phyloP scores from a whole-genome alignment of 2,113 vertebrate species.

The Toxostoma redivivum region DNA sequence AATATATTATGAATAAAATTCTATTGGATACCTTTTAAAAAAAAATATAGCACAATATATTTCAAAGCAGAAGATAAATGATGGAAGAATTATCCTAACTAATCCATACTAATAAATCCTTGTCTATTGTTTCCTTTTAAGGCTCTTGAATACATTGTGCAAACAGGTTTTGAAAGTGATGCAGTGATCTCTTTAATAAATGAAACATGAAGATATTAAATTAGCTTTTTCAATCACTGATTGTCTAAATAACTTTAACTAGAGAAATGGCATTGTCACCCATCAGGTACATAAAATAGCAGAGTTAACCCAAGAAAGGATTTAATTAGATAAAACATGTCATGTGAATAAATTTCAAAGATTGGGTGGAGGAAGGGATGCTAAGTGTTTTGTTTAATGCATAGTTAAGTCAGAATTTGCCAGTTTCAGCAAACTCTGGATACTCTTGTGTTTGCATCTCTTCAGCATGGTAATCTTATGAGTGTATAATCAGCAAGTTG shows the following conservation, averaged over 20 bases:
- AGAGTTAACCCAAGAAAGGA: background rate
- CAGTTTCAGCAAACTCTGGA: conserved; percentile 11
- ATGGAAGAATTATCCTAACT: background rate
- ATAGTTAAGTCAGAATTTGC: background rate
- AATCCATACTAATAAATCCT: background rate
- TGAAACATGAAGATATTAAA: background rate
- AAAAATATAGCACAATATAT: background rate
- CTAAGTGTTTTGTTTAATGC: background rate
- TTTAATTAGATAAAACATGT: background rate
- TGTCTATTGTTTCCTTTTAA: background rate
- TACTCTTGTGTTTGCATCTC: background rate
- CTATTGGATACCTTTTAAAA: background rate
- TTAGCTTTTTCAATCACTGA: background rate
- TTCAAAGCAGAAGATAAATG: background rate
- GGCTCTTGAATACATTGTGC: background rate
- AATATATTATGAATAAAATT: background rate
- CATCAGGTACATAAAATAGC: background rate
- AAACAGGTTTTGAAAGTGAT: background rate
- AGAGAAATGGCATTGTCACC: background rate
- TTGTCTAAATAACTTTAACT: background rate
- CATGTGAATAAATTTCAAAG: background rate
- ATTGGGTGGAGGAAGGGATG: background rate
- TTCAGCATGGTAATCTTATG: background rate
- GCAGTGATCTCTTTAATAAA: background rate
- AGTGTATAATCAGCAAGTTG: conserved; percentile 24